These are phyloP conservation scores for Leptura quadrifasciata DNA, from an alignment of 2,888 invertebrate species.

Conservation along the genomic window DNA sequence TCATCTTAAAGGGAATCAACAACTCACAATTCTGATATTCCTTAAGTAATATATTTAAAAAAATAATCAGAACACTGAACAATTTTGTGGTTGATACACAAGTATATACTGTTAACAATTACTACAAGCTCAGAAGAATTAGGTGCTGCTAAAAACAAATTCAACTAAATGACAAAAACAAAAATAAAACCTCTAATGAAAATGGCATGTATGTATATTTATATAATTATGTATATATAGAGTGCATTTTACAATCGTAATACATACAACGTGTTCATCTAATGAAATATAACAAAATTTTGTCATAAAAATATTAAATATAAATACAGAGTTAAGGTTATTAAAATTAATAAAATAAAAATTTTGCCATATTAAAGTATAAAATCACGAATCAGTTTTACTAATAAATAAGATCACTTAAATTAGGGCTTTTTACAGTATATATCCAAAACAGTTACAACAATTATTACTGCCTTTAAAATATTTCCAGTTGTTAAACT, in stretches of 20 bases:
- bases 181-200: conserved; percentile 60
- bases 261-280: conserved; percentile 72
- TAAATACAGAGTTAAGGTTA: conserved; percentile 51
- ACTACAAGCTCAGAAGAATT: conserved; percentile 51
- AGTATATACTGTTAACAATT: conserved; percentile 48
- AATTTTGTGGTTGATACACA: conserved; percentile 52
- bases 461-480: conserved; percentile 26
- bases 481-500: conserved; percentile 7
- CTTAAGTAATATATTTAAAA: conserved; percentile 53
- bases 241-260: conserved; percentile 73
- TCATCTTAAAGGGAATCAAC: conserved; percentile 37
- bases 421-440: conserved; percentile 35
- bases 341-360: conserved; percentile 48
- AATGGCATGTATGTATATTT: conserved; percentile 71
- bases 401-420: conserved; percentile 38
- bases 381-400: conserved; percentile 36
- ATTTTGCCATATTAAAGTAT: conserved; percentile 42
- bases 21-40: conserved; percentile 39
- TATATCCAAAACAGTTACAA: conserved; percentile 26
- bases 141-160: conserved; percentile 48
- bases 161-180: conserved; percentile 40
- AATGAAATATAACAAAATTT: conserved; percentile 63
- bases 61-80: conserved; percentile 55
- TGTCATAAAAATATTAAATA: conserved; percentile 56
- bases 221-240: conserved; percentile 70